Base-by-base conservation (phyloP, 2,113 vertebrate genomes). In the Struthio camelus region DNA sequence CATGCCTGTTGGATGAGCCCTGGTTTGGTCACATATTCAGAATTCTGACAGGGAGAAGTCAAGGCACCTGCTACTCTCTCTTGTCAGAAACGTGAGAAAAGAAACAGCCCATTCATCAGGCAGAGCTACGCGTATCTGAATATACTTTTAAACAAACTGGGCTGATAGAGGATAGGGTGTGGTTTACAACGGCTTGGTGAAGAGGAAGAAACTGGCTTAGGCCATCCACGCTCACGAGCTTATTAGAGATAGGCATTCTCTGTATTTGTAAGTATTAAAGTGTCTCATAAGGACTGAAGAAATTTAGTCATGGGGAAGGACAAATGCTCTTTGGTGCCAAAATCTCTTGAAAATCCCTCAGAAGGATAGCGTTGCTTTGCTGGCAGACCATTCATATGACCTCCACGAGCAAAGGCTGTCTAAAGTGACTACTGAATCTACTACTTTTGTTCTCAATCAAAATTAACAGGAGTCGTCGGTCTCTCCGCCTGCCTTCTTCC, bases 181-280 rank as follows among this genome's bases (percentile, higher is more conserved):
- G 89, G 93, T 80, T 93, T 95, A 93, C 79, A 95, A 54, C 85
- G 79, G 71, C 42, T 83, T 93, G 64, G 58, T 87, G 91, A 80
- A 93, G 61, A 90, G 93, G 91, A 95, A 94, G 93, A 87, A 97
- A 97, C 85, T 71, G 64, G n/a, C 51, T 96, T 86, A 96, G 93
- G 87, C 96, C 95, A 95, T 94, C 89, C 76, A 59, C 9, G 13
- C 42, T 87, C 2, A 1, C 46, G 53, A 64, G 38, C 46, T 85
- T 80, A 79, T 94, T 91, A 80, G 50, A 90, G 48, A 69, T 87
- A 30, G 42, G 84, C 2, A 4, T 61, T 92, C 90, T 87, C 64
- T 85, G n/a, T 67, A 66, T 69, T 58, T 76, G 18, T 54, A 77
- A 77, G 50, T 85, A 64, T 22, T 50, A 14, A 38, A 79, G 34